Conservation (phyloP, 2,113 vertebrate species). For the Papio anubis region DNA sequence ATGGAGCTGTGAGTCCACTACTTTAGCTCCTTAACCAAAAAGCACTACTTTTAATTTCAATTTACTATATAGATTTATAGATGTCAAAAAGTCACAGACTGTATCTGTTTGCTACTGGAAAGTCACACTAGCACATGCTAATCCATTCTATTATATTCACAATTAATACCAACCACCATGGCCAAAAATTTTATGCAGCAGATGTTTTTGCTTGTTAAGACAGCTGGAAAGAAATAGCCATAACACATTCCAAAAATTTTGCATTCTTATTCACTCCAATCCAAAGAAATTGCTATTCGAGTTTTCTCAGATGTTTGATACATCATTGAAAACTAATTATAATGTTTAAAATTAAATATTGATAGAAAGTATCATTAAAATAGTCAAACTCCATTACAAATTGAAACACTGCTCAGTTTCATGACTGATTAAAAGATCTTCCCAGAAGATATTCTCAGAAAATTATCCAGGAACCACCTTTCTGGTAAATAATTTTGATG, state of each 20-base stretch:
- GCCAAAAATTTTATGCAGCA: background rate
- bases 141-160: background rate
- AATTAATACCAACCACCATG: background rate
- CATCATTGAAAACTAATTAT: conserved; percentile 20
- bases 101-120: background rate
- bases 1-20: background rate
- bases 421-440: background rate
- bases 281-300: background rate
- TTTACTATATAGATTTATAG: background rate
- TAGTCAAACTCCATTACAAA: background rate
- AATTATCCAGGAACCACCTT: background rate
- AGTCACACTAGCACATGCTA: background rate
- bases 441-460: background rate
- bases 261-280: background rate
- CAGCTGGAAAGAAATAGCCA: background rate
- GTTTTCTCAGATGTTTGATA: background rate
- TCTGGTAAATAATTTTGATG: background rate
- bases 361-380: conserved; percentile 25
- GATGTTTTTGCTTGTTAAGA: background rate
- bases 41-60: background rate
- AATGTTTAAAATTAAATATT: conserved; percentile 31
- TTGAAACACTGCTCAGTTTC: background rate
- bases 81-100: background rate
- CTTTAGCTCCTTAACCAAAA: background rate
- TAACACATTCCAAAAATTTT: background rate